Evolutionary conservation across 2,113 vertebrate genomes (phyloP), one percentile per base, ranked within the genome.

Genomic region (Myotis lucifugus): DNA sequence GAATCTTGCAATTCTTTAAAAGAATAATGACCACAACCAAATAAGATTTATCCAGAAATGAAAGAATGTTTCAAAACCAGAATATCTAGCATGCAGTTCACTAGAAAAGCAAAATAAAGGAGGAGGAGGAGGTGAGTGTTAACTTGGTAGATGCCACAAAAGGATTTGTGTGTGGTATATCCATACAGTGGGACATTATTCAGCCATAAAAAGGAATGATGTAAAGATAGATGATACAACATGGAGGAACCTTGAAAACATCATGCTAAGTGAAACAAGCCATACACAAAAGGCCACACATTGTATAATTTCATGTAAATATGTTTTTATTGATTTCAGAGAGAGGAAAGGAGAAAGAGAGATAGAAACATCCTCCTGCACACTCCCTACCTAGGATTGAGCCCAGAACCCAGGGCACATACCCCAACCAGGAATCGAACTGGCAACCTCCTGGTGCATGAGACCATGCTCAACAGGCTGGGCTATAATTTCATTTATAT

Each of bases 1-100:
- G 18, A 76, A 90, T 25, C 59, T 82, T 82, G 34, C 21, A 86
- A 70, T 93, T 82, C 34, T 93, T 77, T 90, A 86, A 70, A 87
- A 79, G 19, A 93, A 77, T 76, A 85, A 90, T 50, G 25, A 81
- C 69, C 8, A 32, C 61, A 25, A 61, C 18, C 56, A 40, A 27
- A 19, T 64, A 84, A 95, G 32, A 18, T 81, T 81, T 88, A 85
- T 85, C 9, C 34, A 70, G 40, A 82, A 48, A 59, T 78, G 23
- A 83, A 95, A 61, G 32, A 42, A 42, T 82, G 4, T 77, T 91
- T 54, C 42, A 76, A 78, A 13, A 76, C 13, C 52, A 52, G 13
- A 64, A 40, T 86, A 50, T 42, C 11, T 81, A 69, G 7, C 66
- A 86, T 70, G 18, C 4, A 86, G 70, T 34, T 29, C 42, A 77